These are phyloP conservation scores for Ichneumoninae sp. DNA, from an alignment of 2,888 invertebrate species.

Conservation along the genomic window DNA sequence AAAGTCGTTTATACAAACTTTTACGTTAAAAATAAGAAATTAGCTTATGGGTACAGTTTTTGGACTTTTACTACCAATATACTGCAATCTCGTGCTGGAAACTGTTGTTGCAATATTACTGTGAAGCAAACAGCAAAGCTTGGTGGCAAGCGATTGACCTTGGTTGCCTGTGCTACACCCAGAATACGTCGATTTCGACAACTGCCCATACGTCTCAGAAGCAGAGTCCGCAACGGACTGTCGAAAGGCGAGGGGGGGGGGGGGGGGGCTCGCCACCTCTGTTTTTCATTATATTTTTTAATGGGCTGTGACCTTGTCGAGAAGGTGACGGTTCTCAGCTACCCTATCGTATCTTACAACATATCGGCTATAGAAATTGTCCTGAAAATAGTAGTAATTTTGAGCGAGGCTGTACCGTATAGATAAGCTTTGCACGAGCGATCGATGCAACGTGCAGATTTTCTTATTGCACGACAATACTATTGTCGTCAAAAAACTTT, in stretches of 20 bases:
- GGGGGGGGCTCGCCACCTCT: neutral
- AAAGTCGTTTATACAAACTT: too few relatives aligned
- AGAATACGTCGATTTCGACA: constrained; percentile 32
- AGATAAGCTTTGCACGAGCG: constrained; percentile 18
- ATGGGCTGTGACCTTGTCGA: constrained; percentile 34
- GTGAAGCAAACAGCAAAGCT: too few relatives aligned
- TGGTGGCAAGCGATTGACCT: too few relatives aligned
- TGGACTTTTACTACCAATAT: too few relatives aligned
- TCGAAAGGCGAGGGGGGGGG: neutral
- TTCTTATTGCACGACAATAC: neutral
- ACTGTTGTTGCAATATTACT: too few relatives aligned
- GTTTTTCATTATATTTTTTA: neutral
- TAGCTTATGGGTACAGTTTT: too few relatives aligned
- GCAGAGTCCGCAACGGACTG: neutral
- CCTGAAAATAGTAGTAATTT: constrained; percentile 8
- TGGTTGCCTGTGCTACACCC: too few relatives aligned
- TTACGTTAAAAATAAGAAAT: too few relatives aligned
- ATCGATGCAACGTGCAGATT: neutral
- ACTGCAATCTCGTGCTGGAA: too few relatives aligned
- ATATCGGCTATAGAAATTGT: constrained; percentile 26
- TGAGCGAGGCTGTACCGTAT: neutral
- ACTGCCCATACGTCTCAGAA: neutral
- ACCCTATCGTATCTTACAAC: neutral
- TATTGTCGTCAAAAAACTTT: neutral
- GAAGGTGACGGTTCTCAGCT: neutral